Percentiles rank a stretch among this genome's conserved stretches.
Conservation (phyloP, 37 sponge, comb jelly and placozoan genomes). For the Aphrocallistes beatrix region DNA sequence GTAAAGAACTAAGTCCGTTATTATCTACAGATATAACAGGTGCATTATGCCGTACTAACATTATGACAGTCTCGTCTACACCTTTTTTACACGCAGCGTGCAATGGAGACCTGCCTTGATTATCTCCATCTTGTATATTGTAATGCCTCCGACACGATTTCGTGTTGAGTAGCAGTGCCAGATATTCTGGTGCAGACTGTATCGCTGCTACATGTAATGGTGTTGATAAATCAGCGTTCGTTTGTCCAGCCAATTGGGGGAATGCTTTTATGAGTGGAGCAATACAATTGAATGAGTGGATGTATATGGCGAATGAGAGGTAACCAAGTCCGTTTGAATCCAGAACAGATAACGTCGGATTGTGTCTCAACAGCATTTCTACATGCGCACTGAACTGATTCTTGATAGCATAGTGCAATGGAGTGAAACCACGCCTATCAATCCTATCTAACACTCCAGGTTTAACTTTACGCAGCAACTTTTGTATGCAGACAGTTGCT, state of each 20-base stretch:
- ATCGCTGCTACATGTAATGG: neutral
- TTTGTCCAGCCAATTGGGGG: neutral
- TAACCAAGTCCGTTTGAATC: neutral
- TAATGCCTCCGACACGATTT: neutral
- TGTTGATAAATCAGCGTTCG: neutral
- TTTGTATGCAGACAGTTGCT: neutral
- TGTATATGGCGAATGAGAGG: neutral
- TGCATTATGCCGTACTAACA: neutral
- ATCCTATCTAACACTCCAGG: neutral
- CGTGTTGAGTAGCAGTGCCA: neutral
- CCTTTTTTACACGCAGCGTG: conserved; percentile 17
- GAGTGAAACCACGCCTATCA: neutral
- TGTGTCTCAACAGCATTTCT: neutral
- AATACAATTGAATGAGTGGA: neutral
- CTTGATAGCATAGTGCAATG: neutral
- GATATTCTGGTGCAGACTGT: neutral
- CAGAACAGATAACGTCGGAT: neutral
- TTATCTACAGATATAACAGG: neutral
- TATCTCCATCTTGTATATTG: conserved; percentile 5
- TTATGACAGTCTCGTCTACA: neutral
- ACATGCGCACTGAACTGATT: neutral
- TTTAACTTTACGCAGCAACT: neutral
- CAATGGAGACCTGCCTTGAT: neutral
- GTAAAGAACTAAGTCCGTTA: neutral
- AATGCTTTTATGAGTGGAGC: neutral